Evolutionary conservation across 1,140 invertebrate genomes (phyloP), one percentile per base, ranked within the genome.

Genomic region (Achroia grisella): DNA sequence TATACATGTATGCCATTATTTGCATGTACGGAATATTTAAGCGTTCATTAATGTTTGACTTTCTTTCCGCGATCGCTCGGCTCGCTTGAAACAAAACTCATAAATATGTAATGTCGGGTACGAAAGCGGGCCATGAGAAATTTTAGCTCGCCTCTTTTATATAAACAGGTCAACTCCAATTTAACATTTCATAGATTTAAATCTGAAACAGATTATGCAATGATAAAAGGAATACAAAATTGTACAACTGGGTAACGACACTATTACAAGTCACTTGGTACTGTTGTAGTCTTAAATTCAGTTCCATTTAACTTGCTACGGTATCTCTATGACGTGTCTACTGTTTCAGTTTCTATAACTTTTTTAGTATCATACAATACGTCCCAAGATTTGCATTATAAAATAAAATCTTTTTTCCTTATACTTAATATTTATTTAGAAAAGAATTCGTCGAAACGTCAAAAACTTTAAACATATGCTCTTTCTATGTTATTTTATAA

Each of bases 41-140:
- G 48, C 75, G 57, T 76, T 78, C 73, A 83, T 83, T 83, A 83
- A 81, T 81, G 64, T 83, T 83, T 83, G 62, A 83, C 68, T 81
- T 83, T 77, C 72, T 76, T 80, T 71, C 65, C 52, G 56, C 67
- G 70, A 79, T 76, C 67, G 57, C 56, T 55, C 40, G 8, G 14
- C 35, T 56, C 53, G 52, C 52, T 52, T 61, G 63, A 57, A 78
- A 81, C 68, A 76, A 68, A 70, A 62, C 73, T 83, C 75, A 83
- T 83, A 83, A 83, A 83, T 83, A 83, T 83, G 73, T 81, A 80
- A 74, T 71, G 64, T 57, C 59, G 54, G 58, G 57, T 59, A 60
- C 59, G 55, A 71, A 62, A 61, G 66, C 58, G 62, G 62, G 60
- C 67, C 69, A 72, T 71, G 68, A 66, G 62, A 74, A 80, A 78